Base-by-base conservation (phyloP, 2,797 vertebrate genomes). In the Acanthurus leucopareius region DNA sequence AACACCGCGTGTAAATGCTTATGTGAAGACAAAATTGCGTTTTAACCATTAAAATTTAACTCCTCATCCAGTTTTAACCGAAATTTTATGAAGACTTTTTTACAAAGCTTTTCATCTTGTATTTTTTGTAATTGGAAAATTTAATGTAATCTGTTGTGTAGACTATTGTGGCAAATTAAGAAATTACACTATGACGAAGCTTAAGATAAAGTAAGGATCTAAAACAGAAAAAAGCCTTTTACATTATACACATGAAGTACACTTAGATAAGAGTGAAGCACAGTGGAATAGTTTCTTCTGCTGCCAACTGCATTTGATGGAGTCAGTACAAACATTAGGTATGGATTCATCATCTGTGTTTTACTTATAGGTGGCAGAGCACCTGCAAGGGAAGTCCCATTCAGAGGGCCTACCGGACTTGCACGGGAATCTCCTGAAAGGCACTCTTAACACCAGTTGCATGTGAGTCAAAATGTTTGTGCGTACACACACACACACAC, bases 401-500 rank as follows among this genome's bases (percentile, higher is more conserved):
- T 70, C 63, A 80, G 75, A 79, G 57, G 38, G 86, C 82, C 83
- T 86, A 64, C 78, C 75, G 38, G 40, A 77, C 79, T 77, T 86
- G 62, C 80, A 86, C 81, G 87, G 87, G 86, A 95, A 92, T 89
- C 77, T 79, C 82, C 86, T 61, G 54, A 85, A 59, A 79, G 64
- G 62, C 77, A 83, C 32, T 6, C 32, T 35, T 35, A 35, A 35
- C 32, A 35, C 32, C 7, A 35, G 32, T 35, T 35, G 32, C 7
- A 35, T 35, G 32, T 35, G 32, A 35, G 32, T 35, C 32, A 35
- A 35, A 35, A 35, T 35, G 32, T 3, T 35, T 35, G 32, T 35
- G n/a, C 52, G 72, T 45, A 79, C 61, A 68, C 45, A 28, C 42
- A 22, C 15, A 67, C 53, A 60, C 32, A 48, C 47, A 59, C 62